Percentiles rank a stretch among this genome's conserved stretches.
phyloP scores from a whole-genome alignment of 2,888 invertebrate species.

The Caprella mutica region DNA sequence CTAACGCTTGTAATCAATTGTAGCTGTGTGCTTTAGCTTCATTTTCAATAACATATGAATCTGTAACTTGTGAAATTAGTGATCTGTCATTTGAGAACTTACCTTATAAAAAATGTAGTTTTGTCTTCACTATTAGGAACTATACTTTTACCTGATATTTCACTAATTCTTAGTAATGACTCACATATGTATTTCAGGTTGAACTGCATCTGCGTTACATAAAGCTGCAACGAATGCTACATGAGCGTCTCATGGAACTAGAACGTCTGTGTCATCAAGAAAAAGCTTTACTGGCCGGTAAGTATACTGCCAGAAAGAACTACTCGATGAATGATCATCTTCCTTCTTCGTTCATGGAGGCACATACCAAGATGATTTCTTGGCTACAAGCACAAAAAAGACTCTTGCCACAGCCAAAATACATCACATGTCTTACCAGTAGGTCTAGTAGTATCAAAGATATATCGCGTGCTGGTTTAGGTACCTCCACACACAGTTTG shows the following conservation, averaged over 20 bases:
- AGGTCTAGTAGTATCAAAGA: background rate
- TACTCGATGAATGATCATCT: too few species aligned
- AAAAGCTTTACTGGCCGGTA: conserved; percentile 51
- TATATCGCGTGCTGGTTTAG: background rate
- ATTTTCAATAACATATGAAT: too few species aligned
- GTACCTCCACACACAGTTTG: background rate
- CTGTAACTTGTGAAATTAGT: too few species aligned
- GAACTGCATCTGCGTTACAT: conserved; percentile 87
- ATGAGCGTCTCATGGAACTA: conserved; percentile 70
- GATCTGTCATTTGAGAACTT: too few species aligned
- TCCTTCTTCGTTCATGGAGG: conserved; percentile 28
- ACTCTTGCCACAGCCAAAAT: conserved; percentile 25
- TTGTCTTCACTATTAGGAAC: too few species aligned
- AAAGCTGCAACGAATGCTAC: conserved; percentile 69
- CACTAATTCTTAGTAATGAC: too few species aligned
- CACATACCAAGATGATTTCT: conserved; percentile 28
- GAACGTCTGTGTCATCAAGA: conserved; percentile 70
- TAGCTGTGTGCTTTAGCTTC: too few species aligned
- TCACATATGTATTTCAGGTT: conserved; percentile 47
- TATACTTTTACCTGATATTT: too few species aligned
- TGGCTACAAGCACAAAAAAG: conserved; percentile 33
- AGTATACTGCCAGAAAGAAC: conserved; percentile 30
- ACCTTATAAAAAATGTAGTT: too few species aligned
- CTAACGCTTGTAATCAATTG: too few species aligned
- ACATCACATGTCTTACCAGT: conserved; percentile 24